A percentile compares a stretch with the other conserved stretches of the same genome.
These are phyloP conservation scores for Tryphoninae sp. DNA, from an alignment of 2,888 invertebrate genomes.

Conservation along the genomic window DNA sequence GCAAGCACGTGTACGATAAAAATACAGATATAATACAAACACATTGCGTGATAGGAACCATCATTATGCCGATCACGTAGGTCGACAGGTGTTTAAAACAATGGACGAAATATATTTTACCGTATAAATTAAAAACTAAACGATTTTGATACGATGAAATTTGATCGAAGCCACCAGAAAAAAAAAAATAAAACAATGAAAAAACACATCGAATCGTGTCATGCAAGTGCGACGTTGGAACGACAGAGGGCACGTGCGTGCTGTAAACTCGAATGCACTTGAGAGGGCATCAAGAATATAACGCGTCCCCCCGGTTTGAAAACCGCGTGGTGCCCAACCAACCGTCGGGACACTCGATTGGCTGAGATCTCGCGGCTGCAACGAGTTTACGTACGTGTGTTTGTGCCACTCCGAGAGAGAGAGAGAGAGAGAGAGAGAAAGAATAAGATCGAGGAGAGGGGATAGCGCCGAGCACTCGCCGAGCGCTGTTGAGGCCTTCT, in stretches of 20 bases:
- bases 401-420: not conserved
- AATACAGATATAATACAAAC: too few relatives aligned
- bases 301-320: conserved; percentile 38
- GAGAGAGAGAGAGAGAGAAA: conserved; percentile 4
- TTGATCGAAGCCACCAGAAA: too few relatives aligned
- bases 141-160: too few relatives aligned
- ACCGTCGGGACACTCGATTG: conserved; percentile 48
- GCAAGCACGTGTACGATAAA: too few relatives aligned
- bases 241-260: conserved; percentile 10
- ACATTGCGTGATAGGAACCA: too few relatives aligned
- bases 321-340: conserved; percentile 21
- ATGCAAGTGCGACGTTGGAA: not conserved
- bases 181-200: too few relatives aligned
- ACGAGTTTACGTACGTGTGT: conserved; percentile 1
- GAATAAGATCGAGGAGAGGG: conserved; percentile 24
- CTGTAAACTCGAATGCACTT: not conserved
- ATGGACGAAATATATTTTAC: too few relatives aligned
- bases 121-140: too few relatives aligned
- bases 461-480: conserved; percentile 48
- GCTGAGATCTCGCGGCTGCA: conserved; percentile 33
- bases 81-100: too few relatives aligned
- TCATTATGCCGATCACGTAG: too few relatives aligned
- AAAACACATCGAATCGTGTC: not conserved
- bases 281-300: conserved; percentile 33
- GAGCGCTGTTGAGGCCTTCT: conserved; percentile 25